These are phyloP conservation scores for Litoditis marina DNA, from an alignment of 2,888 invertebrate species.

Conservation along the genomic window DNA sequence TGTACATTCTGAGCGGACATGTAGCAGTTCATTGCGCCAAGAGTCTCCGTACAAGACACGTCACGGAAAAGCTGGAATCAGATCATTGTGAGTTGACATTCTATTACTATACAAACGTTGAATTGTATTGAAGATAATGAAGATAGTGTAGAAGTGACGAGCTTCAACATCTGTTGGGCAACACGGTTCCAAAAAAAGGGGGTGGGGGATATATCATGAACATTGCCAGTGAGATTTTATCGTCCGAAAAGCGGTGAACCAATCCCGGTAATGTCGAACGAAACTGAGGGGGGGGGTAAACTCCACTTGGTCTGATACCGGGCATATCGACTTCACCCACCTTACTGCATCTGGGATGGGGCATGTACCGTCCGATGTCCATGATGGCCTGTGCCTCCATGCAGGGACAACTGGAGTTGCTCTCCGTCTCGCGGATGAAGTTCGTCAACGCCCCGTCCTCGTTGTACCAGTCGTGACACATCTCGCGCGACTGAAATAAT, in stretches of 20 bases:
- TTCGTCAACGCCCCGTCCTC: conserved; percentile 48
- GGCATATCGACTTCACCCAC: neutral
- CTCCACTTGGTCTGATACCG: too few species aligned
- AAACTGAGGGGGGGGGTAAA: too few species aligned
- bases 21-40: conserved; percentile 81
- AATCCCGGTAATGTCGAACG: too few species aligned
- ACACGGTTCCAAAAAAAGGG: too few species aligned
- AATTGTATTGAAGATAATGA: too few species aligned
- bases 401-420: conserved; percentile 71
- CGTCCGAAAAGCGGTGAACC: too few species aligned
- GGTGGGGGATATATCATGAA: too few species aligned
- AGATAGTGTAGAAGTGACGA: too few species aligned
- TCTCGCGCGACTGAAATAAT: conserved; percentile 24
- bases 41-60: conserved; percentile 76
- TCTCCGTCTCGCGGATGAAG: conserved; percentile 54
- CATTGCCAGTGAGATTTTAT: too few species aligned
- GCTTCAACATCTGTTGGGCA: too few species aligned
- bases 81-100: neutral
- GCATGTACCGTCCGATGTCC: conserved; percentile 88
- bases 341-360: conserved; percentile 64
- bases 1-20: conserved; percentile 58
- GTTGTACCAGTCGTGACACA: conserved; percentile 55
- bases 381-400: conserved; percentile 79
- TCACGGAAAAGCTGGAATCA: conserved; percentile 39
- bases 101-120: too few species aligned